Percentiles rank a stretch among this genome's conserved stretches.
Evolutionary conservation across 2,888 invertebrate species (phyloP).

Genomic region (Mesorhabditis spiculigera): DNA sequence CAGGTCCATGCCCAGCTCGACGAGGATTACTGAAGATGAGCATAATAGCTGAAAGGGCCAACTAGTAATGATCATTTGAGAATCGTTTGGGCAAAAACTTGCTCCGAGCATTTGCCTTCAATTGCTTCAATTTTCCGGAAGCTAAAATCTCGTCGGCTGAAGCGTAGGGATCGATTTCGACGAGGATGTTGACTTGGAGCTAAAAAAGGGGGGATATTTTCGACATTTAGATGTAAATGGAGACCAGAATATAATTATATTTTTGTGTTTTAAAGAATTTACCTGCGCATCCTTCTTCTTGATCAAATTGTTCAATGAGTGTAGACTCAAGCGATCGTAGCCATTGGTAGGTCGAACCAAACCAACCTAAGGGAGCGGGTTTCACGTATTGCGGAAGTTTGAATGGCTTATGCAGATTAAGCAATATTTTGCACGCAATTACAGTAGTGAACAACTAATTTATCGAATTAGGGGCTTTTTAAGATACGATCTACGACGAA

Average conservation of each 20-base stretch:
- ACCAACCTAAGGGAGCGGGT: slow-evolving; percentile 49
- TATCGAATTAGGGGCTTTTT: no score
- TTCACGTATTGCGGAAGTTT: no score
- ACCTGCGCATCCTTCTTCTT: slow-evolving; percentile 28
- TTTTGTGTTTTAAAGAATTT: no score
- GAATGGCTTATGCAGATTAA: neutral
- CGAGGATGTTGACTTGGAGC: slow-evolving; percentile 43
- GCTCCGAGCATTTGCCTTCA: slow-evolving; percentile 43
- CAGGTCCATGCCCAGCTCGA: slow-evolving; percentile 55
- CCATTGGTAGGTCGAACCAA: slow-evolving; percentile 42
- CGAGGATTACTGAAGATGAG: slow-evolving; percentile 43
- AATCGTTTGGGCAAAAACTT: neutral
- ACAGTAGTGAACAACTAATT: neutral
- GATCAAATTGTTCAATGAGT: slow-evolving; percentile 45
- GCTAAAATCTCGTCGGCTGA: slow-evolving; percentile 54
- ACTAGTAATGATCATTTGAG: no score
- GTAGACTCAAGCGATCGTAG: slow-evolving; percentile 46
- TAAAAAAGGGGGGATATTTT: no score
- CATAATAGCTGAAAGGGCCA: no score
- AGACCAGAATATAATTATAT: no score
- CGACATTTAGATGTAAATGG: no score
- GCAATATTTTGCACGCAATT: neutral
- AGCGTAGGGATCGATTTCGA: slow-evolving; percentile 50
- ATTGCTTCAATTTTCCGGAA: slow-evolving; percentile 38
- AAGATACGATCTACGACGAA: no score